Percentiles rank a stretch among this genome's conserved stretches.
Evolutionary conservation across 2,797 vertebrate genomes (phyloP).

Genomic region (Halcyon leucocephala): DNA sequence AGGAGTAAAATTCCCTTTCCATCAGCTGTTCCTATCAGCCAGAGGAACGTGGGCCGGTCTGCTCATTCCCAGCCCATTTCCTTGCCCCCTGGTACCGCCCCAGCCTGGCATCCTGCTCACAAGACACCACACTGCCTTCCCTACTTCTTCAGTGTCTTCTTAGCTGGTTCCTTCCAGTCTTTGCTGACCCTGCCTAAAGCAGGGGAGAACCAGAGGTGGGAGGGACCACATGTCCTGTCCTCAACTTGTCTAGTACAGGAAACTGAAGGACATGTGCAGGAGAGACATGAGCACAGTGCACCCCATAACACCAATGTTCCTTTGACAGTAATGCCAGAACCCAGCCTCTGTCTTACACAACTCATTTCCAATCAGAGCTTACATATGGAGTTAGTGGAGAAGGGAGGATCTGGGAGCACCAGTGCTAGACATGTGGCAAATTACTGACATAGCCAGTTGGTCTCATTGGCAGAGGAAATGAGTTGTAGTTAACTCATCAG

Average conservation of each 20-base stretch:
- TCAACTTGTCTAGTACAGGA: not conserved
- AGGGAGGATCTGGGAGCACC: not conserved
- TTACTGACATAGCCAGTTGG: slow-evolving; percentile 42
- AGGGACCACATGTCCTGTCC: not conserved
- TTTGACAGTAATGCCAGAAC: not conserved
- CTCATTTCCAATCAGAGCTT: not conserved
- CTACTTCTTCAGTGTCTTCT: not conserved
- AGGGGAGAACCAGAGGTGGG: not conserved
- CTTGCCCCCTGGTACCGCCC: not conserved
- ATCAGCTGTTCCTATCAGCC: not conserved
- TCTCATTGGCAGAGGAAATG: slow-evolving; percentile 56
- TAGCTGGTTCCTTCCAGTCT: not conserved
- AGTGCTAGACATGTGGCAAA: not conserved
- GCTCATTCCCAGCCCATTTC: not conserved
- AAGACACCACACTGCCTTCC: not conserved
- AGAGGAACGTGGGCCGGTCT: not conserved
- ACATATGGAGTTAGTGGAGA: not conserved
- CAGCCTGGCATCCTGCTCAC: not conserved
- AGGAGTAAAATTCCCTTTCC: not conserved
- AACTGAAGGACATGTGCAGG: not conserved
- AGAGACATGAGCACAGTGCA: not conserved
- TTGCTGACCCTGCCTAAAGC: not conserved
- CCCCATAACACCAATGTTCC: not conserved
- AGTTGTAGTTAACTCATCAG: slow-evolving; percentile 50
- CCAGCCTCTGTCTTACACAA: not conserved